These are phyloP conservation scores for Tragelaphus oryx DNA, from an alignment of 2,797 vertebrate genomes.

Conservation along the genomic window DNA sequence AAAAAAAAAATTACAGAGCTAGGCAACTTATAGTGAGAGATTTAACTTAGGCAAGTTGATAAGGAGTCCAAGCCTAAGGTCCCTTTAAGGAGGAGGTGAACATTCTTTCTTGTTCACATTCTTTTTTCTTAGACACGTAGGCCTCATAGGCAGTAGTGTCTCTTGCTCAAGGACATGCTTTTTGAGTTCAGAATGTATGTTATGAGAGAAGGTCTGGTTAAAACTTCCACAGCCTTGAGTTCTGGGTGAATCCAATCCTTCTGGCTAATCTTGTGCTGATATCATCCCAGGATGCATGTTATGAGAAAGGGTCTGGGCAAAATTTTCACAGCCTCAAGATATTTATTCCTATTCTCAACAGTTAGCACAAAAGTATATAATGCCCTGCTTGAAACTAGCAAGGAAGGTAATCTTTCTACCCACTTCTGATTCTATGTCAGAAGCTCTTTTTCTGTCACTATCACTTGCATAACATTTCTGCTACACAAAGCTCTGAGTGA, in stretches of 20 bases:
- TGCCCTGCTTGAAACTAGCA: background rate
- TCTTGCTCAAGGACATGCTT: background rate
- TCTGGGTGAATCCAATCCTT: background rate
- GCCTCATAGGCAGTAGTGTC: background rate
- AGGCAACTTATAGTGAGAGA: background rate
- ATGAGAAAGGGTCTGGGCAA: background rate
- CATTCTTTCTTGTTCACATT: background rate
- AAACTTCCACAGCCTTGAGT: background rate
- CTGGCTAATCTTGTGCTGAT: background rate
- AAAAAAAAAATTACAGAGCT: background rate
- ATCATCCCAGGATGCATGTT: background rate
- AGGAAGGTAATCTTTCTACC: background rate
- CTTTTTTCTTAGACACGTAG: background rate
- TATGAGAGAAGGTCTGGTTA: background rate
- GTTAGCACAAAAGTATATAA: background rate
- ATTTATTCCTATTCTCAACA: background rate
- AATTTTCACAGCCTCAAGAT: background rate
- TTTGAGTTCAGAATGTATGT: background rate
- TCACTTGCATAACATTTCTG: background rate
- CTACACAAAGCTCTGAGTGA: background rate
- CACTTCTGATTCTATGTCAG: background rate
- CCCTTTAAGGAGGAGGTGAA: background rate
- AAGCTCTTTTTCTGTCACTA: background rate
- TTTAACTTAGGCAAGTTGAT: background rate
- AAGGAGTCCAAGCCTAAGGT: background rate